Percentiles rank a stretch among this genome's conserved stretches.
phyloP scores from a whole-genome alignment of 2,888 invertebrate genomes.

The Hemaris fuciformis region DNA sequence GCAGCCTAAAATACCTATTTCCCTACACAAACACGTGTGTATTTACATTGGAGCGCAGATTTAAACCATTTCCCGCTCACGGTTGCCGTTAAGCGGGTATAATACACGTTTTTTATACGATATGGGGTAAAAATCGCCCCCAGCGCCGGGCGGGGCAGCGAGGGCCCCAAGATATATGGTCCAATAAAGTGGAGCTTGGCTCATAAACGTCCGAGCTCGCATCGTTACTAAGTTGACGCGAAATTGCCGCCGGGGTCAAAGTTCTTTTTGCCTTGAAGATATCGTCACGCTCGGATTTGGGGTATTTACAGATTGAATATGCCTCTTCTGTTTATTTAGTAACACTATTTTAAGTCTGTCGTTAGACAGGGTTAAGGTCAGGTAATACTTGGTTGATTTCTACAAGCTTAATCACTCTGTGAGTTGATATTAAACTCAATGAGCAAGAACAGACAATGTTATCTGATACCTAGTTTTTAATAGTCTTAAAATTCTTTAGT shows the following conservation, averaged over 20 bases:
- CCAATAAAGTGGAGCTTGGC: conserved; percentile 63
- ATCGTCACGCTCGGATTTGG: not conserved
- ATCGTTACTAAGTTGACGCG: conserved; percentile 49
- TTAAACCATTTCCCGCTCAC: conserved; percentile 12
- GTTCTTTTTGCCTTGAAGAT: conserved; percentile 26
- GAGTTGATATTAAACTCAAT: too few species aligned
- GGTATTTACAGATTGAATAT: not conserved
- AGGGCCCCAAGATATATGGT: conserved; percentile 65
- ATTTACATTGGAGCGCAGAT: conserved; percentile 5
- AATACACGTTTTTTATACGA: conserved; percentile 48
- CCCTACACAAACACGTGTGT: conserved; percentile 3
- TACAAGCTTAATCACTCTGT: too few species aligned
- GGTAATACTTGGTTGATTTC: too few species aligned
- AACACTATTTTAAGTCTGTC: not conserved
- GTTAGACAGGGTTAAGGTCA: not conserved
- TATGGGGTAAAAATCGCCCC: conserved; percentile 49
- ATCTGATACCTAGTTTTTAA: too few species aligned
- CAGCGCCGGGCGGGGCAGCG: conserved; percentile 24
- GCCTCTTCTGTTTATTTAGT: not conserved
- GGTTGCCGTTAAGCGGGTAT: conserved; percentile 11
- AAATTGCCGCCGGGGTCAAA: conserved; percentile 56
- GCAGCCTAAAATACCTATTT: conserved; percentile 2
- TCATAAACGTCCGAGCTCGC: conserved; percentile 62
- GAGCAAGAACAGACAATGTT: too few species aligned
- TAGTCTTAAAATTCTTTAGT: too few species aligned